Conservation (phyloP, 2,113 vertebrate genomes). For the Physeter macrocephalus region DNA sequence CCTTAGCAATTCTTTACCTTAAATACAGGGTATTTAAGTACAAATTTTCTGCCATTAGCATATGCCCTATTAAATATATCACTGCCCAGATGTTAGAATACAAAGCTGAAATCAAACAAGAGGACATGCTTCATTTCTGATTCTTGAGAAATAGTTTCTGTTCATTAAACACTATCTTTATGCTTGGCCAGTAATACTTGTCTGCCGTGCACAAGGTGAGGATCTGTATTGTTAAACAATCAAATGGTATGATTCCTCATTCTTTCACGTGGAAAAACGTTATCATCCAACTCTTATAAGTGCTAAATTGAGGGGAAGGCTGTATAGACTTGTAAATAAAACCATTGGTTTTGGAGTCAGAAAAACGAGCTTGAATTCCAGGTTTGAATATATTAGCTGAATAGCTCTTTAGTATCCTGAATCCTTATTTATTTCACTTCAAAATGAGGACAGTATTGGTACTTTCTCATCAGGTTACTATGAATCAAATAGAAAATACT, state of each 20-base stretch:
- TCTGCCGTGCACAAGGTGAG: background rate
- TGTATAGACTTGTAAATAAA: background rate
- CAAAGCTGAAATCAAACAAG: background rate
- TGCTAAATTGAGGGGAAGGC: background rate
- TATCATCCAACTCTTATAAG: background rate
- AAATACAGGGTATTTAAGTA: background rate
- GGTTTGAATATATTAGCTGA: background rate
- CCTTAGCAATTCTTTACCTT: background rate
- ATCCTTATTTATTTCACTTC: conserved; percentile 22
- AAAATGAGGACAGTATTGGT: background rate
- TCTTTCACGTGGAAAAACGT: background rate
- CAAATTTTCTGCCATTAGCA: background rate
- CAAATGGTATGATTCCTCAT: background rate
- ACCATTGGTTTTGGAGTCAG: background rate
- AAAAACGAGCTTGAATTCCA: background rate
- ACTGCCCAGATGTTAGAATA: background rate
- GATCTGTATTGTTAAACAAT: background rate
- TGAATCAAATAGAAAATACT: conserved; percentile 19
- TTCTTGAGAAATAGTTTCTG: background rate
- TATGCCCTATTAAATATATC: background rate
- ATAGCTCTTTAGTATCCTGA: background rate
- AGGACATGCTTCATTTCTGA: background rate
- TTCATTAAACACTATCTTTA: background rate
- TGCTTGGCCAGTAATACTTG: background rate
- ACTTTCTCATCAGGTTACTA: background rate